Conservation (phyloP, 1,140 invertebrate species). For the Apis dorsata region DNA sequence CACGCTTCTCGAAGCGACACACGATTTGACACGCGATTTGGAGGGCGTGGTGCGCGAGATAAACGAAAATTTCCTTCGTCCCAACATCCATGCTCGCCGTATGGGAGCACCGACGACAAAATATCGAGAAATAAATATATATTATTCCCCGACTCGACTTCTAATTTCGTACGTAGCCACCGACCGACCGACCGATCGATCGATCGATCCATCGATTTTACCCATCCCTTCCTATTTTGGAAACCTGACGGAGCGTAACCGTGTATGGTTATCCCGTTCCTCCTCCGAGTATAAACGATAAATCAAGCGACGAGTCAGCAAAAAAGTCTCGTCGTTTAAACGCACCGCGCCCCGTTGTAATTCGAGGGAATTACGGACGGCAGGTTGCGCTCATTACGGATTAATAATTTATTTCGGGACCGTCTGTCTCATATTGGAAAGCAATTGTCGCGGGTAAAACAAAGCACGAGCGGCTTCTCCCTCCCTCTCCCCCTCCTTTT, state of each 20-base stretch:
- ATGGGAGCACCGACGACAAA: background rate
- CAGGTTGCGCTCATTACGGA: slow-evolving; percentile 39
- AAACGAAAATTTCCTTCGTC: background rate
- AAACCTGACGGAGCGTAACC: background rate
- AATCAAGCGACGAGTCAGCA: slow-evolving; percentile 15
- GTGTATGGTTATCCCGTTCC: too few species aligned
- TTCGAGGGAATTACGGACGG: background rate
- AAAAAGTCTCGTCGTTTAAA: background rate
- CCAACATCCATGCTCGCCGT: background rate
- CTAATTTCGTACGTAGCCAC: too few species aligned
- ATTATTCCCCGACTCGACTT: too few species aligned
- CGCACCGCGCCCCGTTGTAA: background rate
- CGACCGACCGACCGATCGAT: too few species aligned
- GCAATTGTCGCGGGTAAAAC: slow-evolving; percentile 28
- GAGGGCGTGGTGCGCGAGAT: background rate
- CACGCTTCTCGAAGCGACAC: background rate
- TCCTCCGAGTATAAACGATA: background rate
- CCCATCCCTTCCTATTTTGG: background rate
- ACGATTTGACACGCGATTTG: background rate
- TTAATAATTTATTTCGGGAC: slow-evolving; percentile 38
- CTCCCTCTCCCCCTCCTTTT: background rate
- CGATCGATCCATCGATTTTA: too few species aligned
- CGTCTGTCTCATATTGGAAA: slow-evolving; percentile 10
- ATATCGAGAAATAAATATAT: too few species aligned
- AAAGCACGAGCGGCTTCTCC: background rate